Percentiles rank a stretch among this genome's conserved stretches.
These are phyloP conservation scores for Polyommatus iphigenia DNA, from an alignment of 2,888 invertebrate genomes.

Conservation along the genomic window DNA sequence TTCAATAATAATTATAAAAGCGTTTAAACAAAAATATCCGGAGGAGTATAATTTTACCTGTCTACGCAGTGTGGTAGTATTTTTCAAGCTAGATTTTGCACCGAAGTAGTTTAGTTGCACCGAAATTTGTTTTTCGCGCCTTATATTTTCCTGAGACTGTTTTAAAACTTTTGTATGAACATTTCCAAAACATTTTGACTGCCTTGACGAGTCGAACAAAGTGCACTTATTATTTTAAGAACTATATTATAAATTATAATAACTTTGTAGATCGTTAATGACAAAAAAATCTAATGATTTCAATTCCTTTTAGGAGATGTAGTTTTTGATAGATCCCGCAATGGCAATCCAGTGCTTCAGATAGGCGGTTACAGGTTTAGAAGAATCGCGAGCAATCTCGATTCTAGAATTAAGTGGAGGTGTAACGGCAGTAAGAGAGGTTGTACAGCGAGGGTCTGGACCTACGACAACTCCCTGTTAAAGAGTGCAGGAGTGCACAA, in stretches of 20 bases:
- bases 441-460: constrained; percentile 48
- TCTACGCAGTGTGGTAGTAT: not conserved
- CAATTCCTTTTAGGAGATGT: constrained; percentile 36
- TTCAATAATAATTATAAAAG: no score
- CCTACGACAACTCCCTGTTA: constrained; percentile 40
- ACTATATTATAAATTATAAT: not conserved
- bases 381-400: constrained; percentile 42
- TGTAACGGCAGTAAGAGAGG: constrained; percentile 40
- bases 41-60: not conserved
- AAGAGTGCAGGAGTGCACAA: not conserved
- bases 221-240: no score
- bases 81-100: not conserved
- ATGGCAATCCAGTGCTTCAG: constrained; percentile 45
- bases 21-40: not conserved
- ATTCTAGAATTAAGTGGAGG: constrained; percentile 41
- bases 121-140: no score
- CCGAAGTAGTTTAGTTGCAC: no score
- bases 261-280: not conserved
- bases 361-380: constrained; percentile 48
- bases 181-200: not conserved
- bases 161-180: not conserved
- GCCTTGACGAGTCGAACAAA: no score
- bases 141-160: no score
- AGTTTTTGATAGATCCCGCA: constrained; percentile 40
- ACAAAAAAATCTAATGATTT: not conserved